These are phyloP conservation scores for Pseudochirops corinnae DNA, from an alignment of 2,797 vertebrate species.

Conservation along the genomic window DNA sequence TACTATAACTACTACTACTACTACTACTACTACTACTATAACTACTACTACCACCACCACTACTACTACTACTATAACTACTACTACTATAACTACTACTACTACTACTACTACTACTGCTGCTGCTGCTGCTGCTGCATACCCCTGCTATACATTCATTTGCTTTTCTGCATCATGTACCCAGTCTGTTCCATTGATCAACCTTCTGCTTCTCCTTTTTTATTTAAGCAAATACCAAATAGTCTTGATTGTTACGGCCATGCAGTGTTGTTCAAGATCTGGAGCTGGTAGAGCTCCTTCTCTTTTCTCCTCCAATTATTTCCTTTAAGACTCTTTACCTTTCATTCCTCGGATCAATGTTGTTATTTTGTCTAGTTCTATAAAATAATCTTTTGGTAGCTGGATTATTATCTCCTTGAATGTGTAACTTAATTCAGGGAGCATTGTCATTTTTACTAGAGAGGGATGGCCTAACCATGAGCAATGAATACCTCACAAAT, in stretches of 20 bases:
- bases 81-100: neutral
- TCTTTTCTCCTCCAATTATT: neutral
- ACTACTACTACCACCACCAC: neutral
- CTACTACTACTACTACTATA: too few species aligned
- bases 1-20: too few species aligned
- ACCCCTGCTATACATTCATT: neutral
- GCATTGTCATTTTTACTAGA: neutral
- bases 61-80: too few species aligned
- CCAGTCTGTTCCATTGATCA: neutral
- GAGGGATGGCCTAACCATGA: neutral
- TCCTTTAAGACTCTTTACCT: neutral
- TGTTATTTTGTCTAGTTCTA: neutral
- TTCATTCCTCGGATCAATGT: neutral
- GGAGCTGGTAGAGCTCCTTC: neutral
- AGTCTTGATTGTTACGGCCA: neutral
- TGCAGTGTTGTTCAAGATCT: neutral
- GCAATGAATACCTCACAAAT: neutral
- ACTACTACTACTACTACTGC: too few species aligned
- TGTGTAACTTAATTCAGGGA: neutral
- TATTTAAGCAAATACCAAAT: neutral
- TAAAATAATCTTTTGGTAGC: neutral
- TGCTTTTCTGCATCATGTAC: neutral
- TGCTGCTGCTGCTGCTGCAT: neutral
- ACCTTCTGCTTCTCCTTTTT: neutral
- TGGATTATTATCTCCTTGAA: neutral